These are phyloP conservation scores for Morphnarchus princeps DNA, from an alignment of 2,113 vertebrate genomes.

Conservation along the genomic window DNA sequence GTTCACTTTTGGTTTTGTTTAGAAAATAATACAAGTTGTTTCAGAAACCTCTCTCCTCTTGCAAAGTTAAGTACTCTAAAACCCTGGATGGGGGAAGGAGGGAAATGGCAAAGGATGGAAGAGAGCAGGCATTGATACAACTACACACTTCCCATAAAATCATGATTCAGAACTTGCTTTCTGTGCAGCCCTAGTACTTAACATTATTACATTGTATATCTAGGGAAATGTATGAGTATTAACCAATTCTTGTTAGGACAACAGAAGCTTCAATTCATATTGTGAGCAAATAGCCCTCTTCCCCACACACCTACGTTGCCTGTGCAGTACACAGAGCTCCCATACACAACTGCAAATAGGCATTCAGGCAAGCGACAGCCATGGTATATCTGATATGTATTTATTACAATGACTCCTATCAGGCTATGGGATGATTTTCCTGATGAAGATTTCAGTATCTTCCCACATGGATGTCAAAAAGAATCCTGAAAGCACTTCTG, in stretches of 20 bases:
- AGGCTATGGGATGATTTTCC: neutral
- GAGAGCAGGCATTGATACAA: neutral
- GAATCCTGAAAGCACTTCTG: neutral
- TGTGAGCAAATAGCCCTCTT: neutral
- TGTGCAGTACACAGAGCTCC: neutral
- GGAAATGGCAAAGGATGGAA: neutral
- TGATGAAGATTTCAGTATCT: neutral
- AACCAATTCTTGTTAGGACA: fast-evolving
- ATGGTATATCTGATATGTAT: fast-evolving
- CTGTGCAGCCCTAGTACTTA: neutral
- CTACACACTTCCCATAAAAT: neutral
- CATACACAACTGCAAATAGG: neutral
- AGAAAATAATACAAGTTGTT: neutral
- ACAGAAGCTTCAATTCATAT: fast-evolving
- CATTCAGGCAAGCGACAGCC: neutral
- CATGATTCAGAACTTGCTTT: neutral
- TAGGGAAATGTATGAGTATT: fast-evolving
- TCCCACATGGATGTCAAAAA: neutral
- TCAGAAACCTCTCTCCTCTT: neutral
- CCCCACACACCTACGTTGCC: neutral
- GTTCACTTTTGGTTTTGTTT: neutral
- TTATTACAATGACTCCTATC: neutral
- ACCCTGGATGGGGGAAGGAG: neutral
- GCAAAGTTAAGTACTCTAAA: neutral
- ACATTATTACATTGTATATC: fast-evolving